phyloP scores from a whole-genome alignment of 2,888 invertebrate genomes.

The Cosmopolites sordidus region DNA sequence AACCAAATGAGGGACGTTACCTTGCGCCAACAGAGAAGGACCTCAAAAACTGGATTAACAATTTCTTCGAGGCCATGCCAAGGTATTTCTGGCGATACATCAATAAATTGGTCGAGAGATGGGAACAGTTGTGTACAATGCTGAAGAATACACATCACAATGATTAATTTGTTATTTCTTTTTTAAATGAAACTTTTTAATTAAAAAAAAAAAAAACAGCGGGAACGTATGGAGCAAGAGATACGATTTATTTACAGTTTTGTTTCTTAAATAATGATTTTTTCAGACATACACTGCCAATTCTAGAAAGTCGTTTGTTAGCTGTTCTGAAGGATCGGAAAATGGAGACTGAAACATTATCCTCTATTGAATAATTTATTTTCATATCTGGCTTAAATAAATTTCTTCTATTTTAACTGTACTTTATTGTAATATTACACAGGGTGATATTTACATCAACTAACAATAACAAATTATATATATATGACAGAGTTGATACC shows the following conservation, averaged over 20 bases:
- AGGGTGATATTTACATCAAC: slow-evolving; percentile 13
- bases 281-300: slow-evolving; percentile 1
- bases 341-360: neutral
- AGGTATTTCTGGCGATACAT: no score
- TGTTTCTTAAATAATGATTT: neutral
- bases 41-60: no score
- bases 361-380: neutral
- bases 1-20: no score
- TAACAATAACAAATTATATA: slow-evolving; percentile 9
- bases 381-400: slow-evolving; percentile 1
- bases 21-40: no score
- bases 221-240: no score
- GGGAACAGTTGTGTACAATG: no score
- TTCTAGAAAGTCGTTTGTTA: slow-evolving; percentile 15
- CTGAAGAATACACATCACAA: no score
- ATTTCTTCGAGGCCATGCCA: no score
- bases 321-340: slow-evolving; percentile 15
- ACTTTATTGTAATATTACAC: slow-evolving; percentile 11
- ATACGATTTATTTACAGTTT: neutral
- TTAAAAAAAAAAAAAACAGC: no score
- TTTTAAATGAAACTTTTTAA: no score
- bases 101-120: no score
- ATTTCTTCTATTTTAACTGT: slow-evolving; percentile 5
- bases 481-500: neutral
- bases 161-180: no score